Conservation (phyloP, 2,797 vertebrate species). For the Calcarius lapponicus region DNA sequence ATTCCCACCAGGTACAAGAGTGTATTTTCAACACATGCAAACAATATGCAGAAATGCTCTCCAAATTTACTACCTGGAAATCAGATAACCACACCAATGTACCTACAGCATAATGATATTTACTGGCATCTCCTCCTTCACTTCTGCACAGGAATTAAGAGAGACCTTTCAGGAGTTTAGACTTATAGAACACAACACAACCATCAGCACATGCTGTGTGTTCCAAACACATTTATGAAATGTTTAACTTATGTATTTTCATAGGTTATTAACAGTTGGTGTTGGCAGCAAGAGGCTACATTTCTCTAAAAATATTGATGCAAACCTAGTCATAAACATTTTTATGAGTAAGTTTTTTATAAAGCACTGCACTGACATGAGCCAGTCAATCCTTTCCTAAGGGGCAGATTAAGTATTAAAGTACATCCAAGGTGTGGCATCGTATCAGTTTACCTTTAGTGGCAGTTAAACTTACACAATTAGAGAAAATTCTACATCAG, state of each 20-base stretch:
- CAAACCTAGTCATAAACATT: conserved; percentile 13
- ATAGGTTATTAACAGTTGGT: not conserved
- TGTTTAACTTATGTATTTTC: not conserved
- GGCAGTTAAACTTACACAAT: conserved; percentile 15
- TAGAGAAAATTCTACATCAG: not conserved
- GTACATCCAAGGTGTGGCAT: conserved; percentile 39
- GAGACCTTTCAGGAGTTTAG: not conserved
- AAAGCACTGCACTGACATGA: not conserved
- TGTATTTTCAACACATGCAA: not conserved
- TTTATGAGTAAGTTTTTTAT: conserved; percentile 3
- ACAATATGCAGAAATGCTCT: not conserved
- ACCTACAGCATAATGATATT: not conserved
- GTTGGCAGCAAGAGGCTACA: not conserved
- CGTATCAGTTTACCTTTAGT: not conserved
- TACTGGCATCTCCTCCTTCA: not conserved
- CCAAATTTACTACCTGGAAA: conserved; percentile 4
- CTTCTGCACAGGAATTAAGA: not conserved
- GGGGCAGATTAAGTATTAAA: conserved; percentile 35
- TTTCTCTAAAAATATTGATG: not conserved
- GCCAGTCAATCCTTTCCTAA: conserved; percentile 1
- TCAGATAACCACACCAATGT: not conserved
- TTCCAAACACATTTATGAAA: not conserved
- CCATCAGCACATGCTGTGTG: not conserved
- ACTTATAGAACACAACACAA: not conserved
- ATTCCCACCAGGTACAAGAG: not conserved